Percentiles rank a stretch among this genome's conserved stretches.
These are phyloP conservation scores for Lycocorax pyrrhopterus DNA, from an alignment of 2,113 vertebrate genomes.

Conservation along the genomic window DNA sequence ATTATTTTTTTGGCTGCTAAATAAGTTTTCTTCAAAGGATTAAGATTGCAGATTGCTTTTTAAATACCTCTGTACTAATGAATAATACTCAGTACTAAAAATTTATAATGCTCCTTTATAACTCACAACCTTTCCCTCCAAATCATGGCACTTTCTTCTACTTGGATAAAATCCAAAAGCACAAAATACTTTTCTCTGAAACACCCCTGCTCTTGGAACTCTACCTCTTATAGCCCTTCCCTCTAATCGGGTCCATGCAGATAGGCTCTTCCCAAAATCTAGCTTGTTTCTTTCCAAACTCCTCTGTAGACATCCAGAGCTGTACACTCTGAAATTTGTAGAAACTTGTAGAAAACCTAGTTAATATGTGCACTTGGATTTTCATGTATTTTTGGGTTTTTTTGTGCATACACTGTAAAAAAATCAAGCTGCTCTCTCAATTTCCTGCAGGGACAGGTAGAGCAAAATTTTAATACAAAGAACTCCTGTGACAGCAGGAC, in stretches of 20 bases:
- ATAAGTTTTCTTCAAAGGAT: not conserved
- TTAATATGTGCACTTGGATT: not conserved
- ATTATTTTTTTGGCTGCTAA: not conserved
- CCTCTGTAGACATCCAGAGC: not conserved
- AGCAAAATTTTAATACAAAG: not conserved
- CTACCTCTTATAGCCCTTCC: not conserved
- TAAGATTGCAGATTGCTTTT: not conserved
- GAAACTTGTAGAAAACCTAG: not conserved
- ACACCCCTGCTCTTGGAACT: not conserved
- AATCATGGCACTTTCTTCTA: not conserved
- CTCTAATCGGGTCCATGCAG: not conserved
- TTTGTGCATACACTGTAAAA: not conserved
- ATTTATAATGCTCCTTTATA: not conserved
- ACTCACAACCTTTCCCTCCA: not conserved
- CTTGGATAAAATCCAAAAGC: not conserved
- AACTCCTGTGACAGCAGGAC: not conserved
- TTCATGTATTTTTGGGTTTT: not conserved
- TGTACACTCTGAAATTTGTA: not conserved
- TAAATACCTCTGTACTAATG: not conserved
- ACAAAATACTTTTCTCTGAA: not conserved
- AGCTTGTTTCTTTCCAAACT: not conserved
- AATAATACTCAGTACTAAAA: not conserved
- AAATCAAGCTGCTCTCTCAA: not conserved
- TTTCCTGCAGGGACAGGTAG: not conserved
- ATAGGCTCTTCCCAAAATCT: not conserved